Base-by-base conservation (phyloP, 2,113 vertebrate genomes). In the Cyprinus carpio region DNA sequence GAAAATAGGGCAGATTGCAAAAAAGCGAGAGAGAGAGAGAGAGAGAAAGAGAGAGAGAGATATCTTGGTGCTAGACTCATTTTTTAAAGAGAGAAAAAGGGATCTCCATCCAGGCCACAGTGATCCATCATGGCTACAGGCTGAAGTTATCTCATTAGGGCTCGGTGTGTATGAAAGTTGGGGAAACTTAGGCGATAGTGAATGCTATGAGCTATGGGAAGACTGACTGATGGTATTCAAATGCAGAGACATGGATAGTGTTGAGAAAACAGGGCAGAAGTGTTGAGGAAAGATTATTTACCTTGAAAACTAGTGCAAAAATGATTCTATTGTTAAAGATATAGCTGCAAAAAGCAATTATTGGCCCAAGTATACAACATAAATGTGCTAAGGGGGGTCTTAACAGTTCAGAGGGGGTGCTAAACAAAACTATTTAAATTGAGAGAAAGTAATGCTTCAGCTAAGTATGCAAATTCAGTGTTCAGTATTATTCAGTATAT, bases 51-150 rank as follows among this genome's bases (percentile, higher is more conserved):
- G 2, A 67, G 1, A 76, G 46, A 43, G 20, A 81, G 56, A 81
- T 10, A 27, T 15, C 65, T 5, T 31, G 18, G 25, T 51, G 40
- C 49, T 13, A 81, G 64, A 71, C 46, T 72, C 16, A 64, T 29
- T 69, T 31, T 9, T 69, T 69, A 31, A 64, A 87, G 20, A 74
- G 25, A 23, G 58, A 77, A 60, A 56, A 46, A 40, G 25, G 71
- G 1, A 78, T 85, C 31, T 46, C 71, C 74, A 60, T 51, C 64
- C 64, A 71, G 51, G 49, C 58, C 84, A 40, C 27, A 81, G 8
- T 31, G 6, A 78, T 80, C 31, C 31, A 58, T 11, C 40, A 34
- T 43, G 58, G 4, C 60, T 43, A 46, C 16, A 58, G 25, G 65
- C 65, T n/a, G 40, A 46, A 54, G 40, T 65, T 64, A 87, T 37